phyloP scores from a whole-genome alignment of 2,888 invertebrate genomes.

The Chaetogeoica ovagalla region DNA sequence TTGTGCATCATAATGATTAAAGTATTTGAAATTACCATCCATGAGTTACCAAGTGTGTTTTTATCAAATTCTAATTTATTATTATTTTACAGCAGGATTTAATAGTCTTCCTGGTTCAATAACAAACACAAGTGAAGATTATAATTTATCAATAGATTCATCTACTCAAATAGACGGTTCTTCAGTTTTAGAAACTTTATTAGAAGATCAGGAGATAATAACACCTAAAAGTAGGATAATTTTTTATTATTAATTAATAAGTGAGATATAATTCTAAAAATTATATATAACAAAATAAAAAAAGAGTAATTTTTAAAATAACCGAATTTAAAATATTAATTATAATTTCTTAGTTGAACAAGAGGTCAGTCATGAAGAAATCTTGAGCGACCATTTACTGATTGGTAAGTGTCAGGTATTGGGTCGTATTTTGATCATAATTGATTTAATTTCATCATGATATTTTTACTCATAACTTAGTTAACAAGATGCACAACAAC shows the following conservation, averaged over 20 bases:
- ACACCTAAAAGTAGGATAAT: constrained; percentile 43
- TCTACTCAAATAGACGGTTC: constrained; percentile 33
- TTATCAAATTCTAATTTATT: background rate
- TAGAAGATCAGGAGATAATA: constrained; percentile 37
- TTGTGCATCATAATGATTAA: too few species aligned
- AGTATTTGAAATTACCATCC: background rate
- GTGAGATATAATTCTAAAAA: background rate
- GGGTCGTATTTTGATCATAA: constrained; percentile 29
- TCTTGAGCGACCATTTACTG: constrained; percentile 40
- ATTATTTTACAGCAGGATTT: constrained; percentile 24
- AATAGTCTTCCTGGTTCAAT: constrained; percentile 39
- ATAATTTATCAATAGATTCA: constrained; percentile 37
- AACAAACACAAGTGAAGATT: constrained; percentile 41
- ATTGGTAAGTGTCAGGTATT: constrained; percentile 46
- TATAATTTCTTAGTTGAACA: constrained; percentile 51
- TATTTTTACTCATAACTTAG: constrained; percentile 38
- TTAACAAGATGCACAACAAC: constrained; percentile 19
- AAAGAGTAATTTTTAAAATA: constrained; percentile 12
- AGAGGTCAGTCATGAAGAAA: constrained; percentile 47
- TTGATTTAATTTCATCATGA: constrained; percentile 36
- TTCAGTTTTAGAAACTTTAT: constrained; percentile 38
- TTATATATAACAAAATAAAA: background rate
- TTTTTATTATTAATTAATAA: constrained; percentile 9
- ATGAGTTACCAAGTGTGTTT: background rate
- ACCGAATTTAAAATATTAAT: constrained; percentile 36